Percentiles rank a stretch among this genome's conserved stretches.
phyloP scores from a whole-genome alignment of 2,113 vertebrate species.

The Odontophorus gujanensis region DNA sequence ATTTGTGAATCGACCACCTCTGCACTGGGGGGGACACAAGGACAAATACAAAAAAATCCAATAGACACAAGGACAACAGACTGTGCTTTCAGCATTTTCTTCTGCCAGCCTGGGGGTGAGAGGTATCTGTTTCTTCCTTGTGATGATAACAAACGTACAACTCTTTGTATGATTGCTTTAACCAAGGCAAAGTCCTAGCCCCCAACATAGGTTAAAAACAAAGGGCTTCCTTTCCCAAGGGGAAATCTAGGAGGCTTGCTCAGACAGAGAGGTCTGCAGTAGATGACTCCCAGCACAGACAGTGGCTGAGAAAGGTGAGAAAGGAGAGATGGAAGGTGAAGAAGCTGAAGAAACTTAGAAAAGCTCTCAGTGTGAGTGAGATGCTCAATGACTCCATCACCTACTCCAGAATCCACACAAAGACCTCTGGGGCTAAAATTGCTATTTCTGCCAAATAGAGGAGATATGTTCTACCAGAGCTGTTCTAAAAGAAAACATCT shows the following conservation, averaged over 20 bases:
- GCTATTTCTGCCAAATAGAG: rapidly evolving
- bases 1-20: background rate
- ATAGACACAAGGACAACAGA: background rate
- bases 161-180: background rate
- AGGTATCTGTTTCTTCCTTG: background rate
- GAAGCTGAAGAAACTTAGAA: background rate
- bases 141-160: background rate
- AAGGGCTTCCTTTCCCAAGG: background rate
- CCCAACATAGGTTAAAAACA: background rate
- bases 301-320: background rate
- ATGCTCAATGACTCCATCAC: background rate
- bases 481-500: rapidly evolving
- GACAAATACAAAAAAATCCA: background rate
- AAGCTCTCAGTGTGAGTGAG: background rate
- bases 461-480: background rate
- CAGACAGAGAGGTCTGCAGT: background rate
- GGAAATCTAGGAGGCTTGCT: background rate
- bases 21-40: no score
- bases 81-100: background rate
- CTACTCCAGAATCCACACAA: background rate
- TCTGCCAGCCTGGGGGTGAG: background rate
- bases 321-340: background rate
- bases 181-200: no score
- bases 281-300: background rate
- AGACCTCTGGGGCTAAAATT: background rate